Evolutionary conservation across 2,797 vertebrate species (phyloP).

Genomic region (Periparus ater): DNA sequence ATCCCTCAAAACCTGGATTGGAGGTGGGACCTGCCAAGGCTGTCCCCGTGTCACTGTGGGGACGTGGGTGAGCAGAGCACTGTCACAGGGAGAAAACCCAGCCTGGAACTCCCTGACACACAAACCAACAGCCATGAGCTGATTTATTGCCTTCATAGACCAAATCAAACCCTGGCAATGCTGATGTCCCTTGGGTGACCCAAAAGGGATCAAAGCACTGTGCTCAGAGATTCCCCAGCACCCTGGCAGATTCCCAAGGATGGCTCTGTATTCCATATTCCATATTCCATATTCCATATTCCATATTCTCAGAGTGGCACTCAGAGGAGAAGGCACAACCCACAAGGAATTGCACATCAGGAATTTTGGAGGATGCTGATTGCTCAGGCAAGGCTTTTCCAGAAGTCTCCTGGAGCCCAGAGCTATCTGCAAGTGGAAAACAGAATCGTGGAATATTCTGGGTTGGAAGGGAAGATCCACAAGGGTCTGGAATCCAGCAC

Average conservation of each 20-base stretch:
- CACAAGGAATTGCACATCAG: not conserved
- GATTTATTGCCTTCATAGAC: not conserved
- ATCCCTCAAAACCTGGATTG: not conserved
- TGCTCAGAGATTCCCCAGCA: not conserved
- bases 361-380: not conserved
- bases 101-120: not conserved
- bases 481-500: not conserved
- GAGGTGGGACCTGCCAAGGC: not conserved
- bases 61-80: not conserved
- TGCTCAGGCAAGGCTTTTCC: not conserved
- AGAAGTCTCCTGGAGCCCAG: not conserved
- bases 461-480: not conserved
- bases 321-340: not conserved
- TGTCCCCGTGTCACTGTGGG: not conserved
- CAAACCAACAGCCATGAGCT: not conserved
- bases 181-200: not conserved
- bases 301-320: not conserved
- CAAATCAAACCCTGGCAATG: not conserved
- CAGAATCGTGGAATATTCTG: not conserved
- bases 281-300: too few relatives aligned
- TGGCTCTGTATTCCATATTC: not conserved
- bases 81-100: not conserved
- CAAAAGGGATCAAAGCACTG: not conserved
- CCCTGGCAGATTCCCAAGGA: not conserved
- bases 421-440: not conserved